phyloP scores from a whole-genome alignment of 2,888 invertebrate species.

The Eutolmus rufibarbis region DNA sequence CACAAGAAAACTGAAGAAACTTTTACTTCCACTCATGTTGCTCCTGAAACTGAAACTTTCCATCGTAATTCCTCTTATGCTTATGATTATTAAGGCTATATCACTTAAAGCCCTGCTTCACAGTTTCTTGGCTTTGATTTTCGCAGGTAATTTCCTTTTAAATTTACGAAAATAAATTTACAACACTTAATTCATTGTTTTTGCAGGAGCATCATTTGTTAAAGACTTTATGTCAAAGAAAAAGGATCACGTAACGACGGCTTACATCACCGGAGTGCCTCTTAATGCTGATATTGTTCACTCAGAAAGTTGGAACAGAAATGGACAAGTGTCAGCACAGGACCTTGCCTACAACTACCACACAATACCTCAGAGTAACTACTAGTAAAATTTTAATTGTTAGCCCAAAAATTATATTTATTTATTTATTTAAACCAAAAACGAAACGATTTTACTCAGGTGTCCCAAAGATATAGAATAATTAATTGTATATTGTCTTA shows the following conservation, averaged over 20 bases:
- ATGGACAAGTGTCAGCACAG: slow-evolving; percentile 60
- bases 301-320: slow-evolving; percentile 60
- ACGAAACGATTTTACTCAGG: background rate
- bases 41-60: slow-evolving; percentile 70
- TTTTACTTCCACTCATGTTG: slow-evolving; percentile 70
- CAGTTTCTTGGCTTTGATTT: slow-evolving; percentile 68
- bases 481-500: slow-evolving; percentile 47
- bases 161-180: background rate
- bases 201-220: slow-evolving; percentile 60
- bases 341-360: slow-evolving; percentile 62
- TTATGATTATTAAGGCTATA: slow-evolving; percentile 69
- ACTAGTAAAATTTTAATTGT: slow-evolving; percentile 49
- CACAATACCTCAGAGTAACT: slow-evolving; percentile 60
- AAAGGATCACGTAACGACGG: slow-evolving; percentile 63
- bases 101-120: slow-evolving; percentile 72
- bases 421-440: slow-evolving; percentile 1
- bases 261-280: slow-evolving; percentile 62
- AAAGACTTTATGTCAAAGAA: slow-evolving; percentile 63
- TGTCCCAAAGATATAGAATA: slow-evolving; percentile 43
- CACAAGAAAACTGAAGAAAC: slow-evolving; percentile 68
- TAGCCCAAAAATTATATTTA: background rate
- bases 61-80: slow-evolving; percentile 68
- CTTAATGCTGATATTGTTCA: slow-evolving; percentile 62
- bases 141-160: slow-evolving; percentile 63
- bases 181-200: background rate